Conservation (phyloP, 2,797 vertebrate species). For the Prunella strophiata region DNA sequence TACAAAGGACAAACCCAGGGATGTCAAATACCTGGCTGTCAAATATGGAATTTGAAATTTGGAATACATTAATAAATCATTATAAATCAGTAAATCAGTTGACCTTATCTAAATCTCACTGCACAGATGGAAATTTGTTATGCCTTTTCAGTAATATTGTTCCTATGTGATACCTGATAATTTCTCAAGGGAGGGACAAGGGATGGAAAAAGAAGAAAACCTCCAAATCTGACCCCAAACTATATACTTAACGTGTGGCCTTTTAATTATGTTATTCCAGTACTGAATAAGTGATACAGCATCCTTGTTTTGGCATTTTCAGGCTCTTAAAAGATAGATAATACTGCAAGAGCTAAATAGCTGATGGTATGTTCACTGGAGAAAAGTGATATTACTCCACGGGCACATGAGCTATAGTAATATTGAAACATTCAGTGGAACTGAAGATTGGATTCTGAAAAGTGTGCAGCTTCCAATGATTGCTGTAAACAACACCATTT, state of each 20-base stretch:
- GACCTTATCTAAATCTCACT: not conserved
- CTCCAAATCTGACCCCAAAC: not conserved
- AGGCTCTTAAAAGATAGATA: not conserved
- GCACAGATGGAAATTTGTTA: not conserved
- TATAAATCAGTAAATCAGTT: not conserved
- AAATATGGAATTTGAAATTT: not conserved
- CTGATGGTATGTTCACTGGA: not conserved
- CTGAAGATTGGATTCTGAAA: conserved; percentile 6
- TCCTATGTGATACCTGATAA: not conserved
- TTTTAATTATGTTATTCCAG: not conserved
- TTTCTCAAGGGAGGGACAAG: not conserved
- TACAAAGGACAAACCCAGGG: not conserved
- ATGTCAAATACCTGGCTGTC: not conserved
- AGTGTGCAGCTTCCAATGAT: not conserved
- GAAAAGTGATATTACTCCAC: not conserved
- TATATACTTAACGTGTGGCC: not conserved
- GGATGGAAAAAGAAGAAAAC: not conserved
- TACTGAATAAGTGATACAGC: not conserved
- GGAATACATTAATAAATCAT: not conserved
- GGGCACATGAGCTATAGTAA: not conserved
- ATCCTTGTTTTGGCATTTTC: not conserved
- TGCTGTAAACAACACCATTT: not conserved
- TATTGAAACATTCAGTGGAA: not conserved
- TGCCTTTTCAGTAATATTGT: not conserved
- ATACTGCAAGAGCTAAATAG: not conserved